Base-by-base conservation (phyloP, 53 echinoderm and acorn worm genomes). In the Paracentrotus lividus region DNA sequence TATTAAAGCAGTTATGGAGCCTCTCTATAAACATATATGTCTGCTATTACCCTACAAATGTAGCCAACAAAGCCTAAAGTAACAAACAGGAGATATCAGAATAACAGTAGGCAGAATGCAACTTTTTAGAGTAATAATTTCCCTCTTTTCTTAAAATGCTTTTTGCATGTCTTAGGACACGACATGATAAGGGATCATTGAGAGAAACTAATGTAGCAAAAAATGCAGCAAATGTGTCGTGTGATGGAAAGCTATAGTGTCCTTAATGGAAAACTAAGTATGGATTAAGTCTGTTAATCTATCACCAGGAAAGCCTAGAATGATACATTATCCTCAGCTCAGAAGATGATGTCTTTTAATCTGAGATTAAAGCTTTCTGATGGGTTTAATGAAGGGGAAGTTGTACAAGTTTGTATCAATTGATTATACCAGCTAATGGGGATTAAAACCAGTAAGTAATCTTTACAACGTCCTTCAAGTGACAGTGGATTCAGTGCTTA, bases 261-360 rank as follows among this genome's bases (percentile, higher is more conserved):
- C 81, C 44, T 47, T 81, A 81, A 81, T 81, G 81, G 81, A 27
- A 47, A 81, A 47, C 81, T 81, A 45, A 78, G 81, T 45, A 72
- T 38, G 72, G 72, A 72, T 72, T 72, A 72, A 81, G 81, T 81
- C 47, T 7, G 44, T 45, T 47, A 81, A 26, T 81, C 49, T 10
- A 81, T 81, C 81, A 81, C 47, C 12, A 45, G n/a, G 38, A 27
- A 47, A 26, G 47, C 23, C 6, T 2, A 42, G 36, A 81, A 81
- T 10, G 26, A n/a, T 9, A 45, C 81, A 81, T 45, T 81, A 27
- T 8, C 1, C 47, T 42, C 21, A 42, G n/a, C 44, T 26, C 2
- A 9, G 81, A 81, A 23, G 14, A 45, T 72, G 18, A 72, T 21
- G 6, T 6, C 72, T 2, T 32, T 81, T 47, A 10, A 8, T 81